Conservation (phyloP, 2,888 invertebrate species). For the Pseudolycoriella hygida region DNA sequence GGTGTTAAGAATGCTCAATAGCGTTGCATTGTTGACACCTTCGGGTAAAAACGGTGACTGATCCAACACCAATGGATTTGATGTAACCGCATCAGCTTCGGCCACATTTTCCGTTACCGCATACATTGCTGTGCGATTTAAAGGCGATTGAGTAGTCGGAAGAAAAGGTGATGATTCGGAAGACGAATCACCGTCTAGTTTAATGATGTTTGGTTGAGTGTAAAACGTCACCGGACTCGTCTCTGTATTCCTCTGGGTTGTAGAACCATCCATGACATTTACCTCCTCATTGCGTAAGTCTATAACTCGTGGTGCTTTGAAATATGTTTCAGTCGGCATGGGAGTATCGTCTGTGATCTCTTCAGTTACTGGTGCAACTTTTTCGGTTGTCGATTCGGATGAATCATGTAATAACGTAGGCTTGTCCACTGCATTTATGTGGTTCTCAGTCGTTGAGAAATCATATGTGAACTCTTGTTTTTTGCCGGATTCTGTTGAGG, state of each 20-base stretch:
- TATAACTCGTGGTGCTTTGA: slow-evolving; percentile 8
- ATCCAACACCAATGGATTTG: slow-evolving; percentile 2
- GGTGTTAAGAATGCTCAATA: slow-evolving; percentile 39
- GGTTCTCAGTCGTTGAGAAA: neutral
- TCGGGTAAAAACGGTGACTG: slow-evolving; percentile 42
- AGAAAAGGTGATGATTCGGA: slow-evolving; percentile 7
- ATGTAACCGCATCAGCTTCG: slow-evolving; percentile 1
- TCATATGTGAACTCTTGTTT: slow-evolving; percentile 5
- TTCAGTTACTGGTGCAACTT: slow-evolving; percentile 14
- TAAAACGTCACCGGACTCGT: slow-evolving; percentile 10
- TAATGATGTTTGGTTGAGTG: slow-evolving; percentile 11
- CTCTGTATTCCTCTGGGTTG: slow-evolving; percentile 5
- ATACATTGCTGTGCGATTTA: slow-evolving; percentile 6
- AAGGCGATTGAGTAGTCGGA: slow-evolving; percentile 6
- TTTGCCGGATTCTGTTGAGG: neutral
- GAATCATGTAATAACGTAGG: neutral
- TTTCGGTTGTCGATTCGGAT: neutral
- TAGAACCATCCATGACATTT: slow-evolving; percentile 12
- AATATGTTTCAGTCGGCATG: slow-evolving; percentile 13
- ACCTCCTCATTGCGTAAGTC: slow-evolving; percentile 5
- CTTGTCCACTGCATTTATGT: neutral
- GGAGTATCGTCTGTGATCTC: slow-evolving; percentile 13
- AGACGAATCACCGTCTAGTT: slow-evolving; percentile 3
- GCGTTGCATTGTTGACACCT: slow-evolving; percentile 39
- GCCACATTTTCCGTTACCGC: slow-evolving; percentile 8